Conservation (phyloP, 2,113 vertebrate species). For the Gavia stellata region DNA sequence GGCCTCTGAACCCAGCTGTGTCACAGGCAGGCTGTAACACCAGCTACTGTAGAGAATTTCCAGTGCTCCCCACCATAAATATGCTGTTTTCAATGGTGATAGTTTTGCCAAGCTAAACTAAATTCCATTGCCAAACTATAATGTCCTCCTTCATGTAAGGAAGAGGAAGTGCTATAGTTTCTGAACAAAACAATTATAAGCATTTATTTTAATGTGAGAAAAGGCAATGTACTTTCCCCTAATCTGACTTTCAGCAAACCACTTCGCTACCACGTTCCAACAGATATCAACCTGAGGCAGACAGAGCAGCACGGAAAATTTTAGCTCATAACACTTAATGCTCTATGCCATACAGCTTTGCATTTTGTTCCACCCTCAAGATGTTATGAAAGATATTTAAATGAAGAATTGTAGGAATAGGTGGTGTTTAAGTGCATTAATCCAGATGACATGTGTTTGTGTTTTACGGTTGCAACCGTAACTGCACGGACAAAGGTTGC, state of each 20-base stretch:
- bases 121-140: not conserved
- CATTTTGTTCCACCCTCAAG: not conserved
- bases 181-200: not conserved
- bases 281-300: not conserved
- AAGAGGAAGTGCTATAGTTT: not conserved
- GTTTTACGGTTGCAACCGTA: not conserved
- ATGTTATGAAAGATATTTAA: not conserved
- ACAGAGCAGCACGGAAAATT: not conserved
- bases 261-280: not conserved
- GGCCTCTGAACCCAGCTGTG: not conserved
- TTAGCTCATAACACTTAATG: not conserved
- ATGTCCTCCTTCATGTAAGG: not conserved
- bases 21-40: not conserved
- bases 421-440: not conserved
- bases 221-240: not conserved
- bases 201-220: not conserved
- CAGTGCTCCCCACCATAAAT: not conserved
- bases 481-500: not conserved
- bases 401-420: not conserved
- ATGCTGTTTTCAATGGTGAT: not conserved
- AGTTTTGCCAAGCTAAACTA: not conserved
- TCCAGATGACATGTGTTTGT: rapidly evolving
- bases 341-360: not conserved
- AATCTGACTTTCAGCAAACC: not conserved
- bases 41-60: not conserved